Percentiles rank a stretch among this genome's conserved stretches.
Evolutionary conservation across 2,797 vertebrate species (phyloP).

Genomic region (Denticeps clupeoides): DNA sequence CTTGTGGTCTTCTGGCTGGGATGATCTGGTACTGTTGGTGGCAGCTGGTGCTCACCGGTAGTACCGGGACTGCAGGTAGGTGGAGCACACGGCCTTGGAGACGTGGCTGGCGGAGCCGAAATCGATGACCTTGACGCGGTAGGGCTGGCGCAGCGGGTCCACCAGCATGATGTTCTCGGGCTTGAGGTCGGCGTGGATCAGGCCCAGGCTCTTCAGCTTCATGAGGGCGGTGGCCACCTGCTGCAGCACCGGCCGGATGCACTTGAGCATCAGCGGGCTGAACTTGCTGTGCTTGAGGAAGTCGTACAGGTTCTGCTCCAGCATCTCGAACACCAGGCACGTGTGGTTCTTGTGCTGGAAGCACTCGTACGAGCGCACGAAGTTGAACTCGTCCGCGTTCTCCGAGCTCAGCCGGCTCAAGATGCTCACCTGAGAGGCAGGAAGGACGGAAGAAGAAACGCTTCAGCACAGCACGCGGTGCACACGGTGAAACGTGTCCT

Average conservation of each 20-base stretch:
- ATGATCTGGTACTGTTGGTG: too few species aligned
- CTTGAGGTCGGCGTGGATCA: slow-evolving; percentile 95
- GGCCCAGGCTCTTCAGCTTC: slow-evolving; percentile 91
- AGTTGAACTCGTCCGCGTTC: slow-evolving; percentile 95
- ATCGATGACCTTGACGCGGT: slow-evolving; percentile 94
- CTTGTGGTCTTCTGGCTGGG: too few species aligned
- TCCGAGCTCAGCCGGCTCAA: slow-evolving; percentile 90
- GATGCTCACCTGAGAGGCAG: slow-evolving; percentile 80
- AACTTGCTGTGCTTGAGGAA: slow-evolving; percentile 98
- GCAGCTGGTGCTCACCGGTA: slow-evolving; percentile 68
- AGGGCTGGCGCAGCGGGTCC: slow-evolving; percentile 87
- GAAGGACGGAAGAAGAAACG: too few species aligned
- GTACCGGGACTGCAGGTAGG: slow-evolving; percentile 94
- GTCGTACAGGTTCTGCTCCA: slow-evolving; percentile 97
- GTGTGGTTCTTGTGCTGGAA: slow-evolving; percentile 99
- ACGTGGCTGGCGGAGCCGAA: slow-evolving; percentile 96
- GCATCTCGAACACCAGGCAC: slow-evolving; percentile 98
- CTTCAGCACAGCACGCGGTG: too few species aligned
- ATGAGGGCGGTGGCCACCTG: slow-evolving; percentile 92
- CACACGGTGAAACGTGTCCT: too few species aligned
- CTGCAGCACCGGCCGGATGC: slow-evolving; percentile 91
- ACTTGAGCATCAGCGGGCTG: slow-evolving; percentile 90
- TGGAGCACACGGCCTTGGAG: slow-evolving; percentile 94
- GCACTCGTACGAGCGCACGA: slow-evolving; percentile 95
- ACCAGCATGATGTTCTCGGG: slow-evolving; percentile 98